Base-by-base conservation (phyloP, 64 coral and sea anemone genomes). In the Anthopleura sola region DNA sequence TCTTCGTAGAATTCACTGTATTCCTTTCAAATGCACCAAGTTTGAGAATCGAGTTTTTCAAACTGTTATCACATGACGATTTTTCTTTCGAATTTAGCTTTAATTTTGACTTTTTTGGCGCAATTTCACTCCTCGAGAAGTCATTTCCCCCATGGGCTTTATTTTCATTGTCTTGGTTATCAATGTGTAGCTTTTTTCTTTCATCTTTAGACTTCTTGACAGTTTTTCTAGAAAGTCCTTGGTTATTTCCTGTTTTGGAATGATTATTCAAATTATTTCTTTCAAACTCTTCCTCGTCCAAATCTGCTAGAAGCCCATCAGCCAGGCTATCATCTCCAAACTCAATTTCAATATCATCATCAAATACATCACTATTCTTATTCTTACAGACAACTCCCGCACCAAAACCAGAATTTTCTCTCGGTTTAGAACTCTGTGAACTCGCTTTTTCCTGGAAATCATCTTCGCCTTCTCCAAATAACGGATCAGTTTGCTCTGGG, bases 281-380 rank as follows among this genome's bases (percentile, higher is more conserved):
- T 32, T 13, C 31, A 32, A 71, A 31, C 23, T 48, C 76, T 20
- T 79, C 37, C 6, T 79, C 37, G 19, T 24, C 76, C 39, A 79
- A 79, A 16, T 79, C 76, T 23, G 76, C 76, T 79, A 79, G 38
- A 79, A 79, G 2, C 0, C 76, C 76, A 44, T 79, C 76, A 79
- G 37, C 44, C 7, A 79, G 44, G 21, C 36, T 79, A 17, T 79
- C 76, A 44, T 79, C 76, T 24, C 76, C 76, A 79, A 79, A 79
- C 37, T 79, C 76, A 5, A 79, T 44, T 7, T 40, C 76, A 32
- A 79, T 48, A 17, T 48, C 44, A 40, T 79, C 76, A 47, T 79
- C 37, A 33, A 71, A 71, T 14, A 71, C 66, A 33, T 32, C 26
- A 71, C 29, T 34, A 71, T 28, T 71, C 23, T 32, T 33, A 33